A percentile compares a stretch with the other conserved stretches of the same genome.
phyloP scores from a whole-genome alignment of 2,797 vertebrate genomes.

The Gymnoscopelus braueri region DNA sequence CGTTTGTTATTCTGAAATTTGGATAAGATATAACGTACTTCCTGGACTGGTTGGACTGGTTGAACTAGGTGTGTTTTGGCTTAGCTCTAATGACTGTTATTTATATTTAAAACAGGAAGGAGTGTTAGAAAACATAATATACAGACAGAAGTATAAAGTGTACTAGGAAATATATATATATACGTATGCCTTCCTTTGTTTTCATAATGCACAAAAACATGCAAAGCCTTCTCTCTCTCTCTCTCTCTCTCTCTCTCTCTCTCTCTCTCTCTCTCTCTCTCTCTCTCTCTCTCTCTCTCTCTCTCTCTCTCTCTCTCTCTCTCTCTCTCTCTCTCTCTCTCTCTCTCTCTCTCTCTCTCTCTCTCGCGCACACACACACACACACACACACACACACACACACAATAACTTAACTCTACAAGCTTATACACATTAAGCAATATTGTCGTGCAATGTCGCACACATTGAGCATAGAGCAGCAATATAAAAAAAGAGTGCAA shows the following conservation, averaged over 20 bases:
- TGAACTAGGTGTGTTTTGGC: not conserved
- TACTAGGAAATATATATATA: not conserved
- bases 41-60: too few relatives aligned
- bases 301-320: not conserved
- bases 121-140: not conserved
- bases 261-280: not conserved
- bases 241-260: not conserved
- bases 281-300: not conserved
- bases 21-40: too few relatives aligned
- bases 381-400: slow-evolving; percentile 9
- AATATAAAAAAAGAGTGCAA: slow-evolving; percentile 29
- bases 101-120: slow-evolving; percentile 9
- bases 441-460: slow-evolving; percentile 26
- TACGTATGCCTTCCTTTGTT: slow-evolving; percentile 26
- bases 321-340: not conserved
- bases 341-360: not conserved
- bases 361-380: slow-evolving; percentile 21
- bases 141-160: too few relatives aligned
- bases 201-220: slow-evolving; percentile 11
- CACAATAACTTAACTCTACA: not conserved
- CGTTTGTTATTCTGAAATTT: not conserved
- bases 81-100: not conserved
- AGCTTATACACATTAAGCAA: not conserved
- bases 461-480: slow-evolving; percentile 43
- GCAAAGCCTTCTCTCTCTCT: too few relatives aligned